Base-by-base conservation (phyloP, 2,797 vertebrate genomes). In the Apogon hyalosoma region DNA sequence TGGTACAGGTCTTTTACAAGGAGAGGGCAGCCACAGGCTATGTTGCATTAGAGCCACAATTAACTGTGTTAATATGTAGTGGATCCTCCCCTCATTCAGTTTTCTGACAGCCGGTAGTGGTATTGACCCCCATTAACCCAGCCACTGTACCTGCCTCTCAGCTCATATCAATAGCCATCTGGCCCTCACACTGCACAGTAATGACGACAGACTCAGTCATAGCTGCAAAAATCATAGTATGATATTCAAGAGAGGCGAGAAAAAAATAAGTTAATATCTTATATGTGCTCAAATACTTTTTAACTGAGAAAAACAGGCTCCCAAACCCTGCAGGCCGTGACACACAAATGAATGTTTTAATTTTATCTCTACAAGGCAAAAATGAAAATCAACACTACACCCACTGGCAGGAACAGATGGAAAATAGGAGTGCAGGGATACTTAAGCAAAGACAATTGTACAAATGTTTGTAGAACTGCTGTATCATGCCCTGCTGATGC, bases 91-190 rank as follows among this genome's bases (percentile, higher is more conserved):
- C 40, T 64, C 72, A 33, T 49, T 74, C 48, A 61, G 65, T 56
- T 57, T 62, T 52, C 55, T 52, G 68, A 76, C 67, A 63, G 73
- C 42, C 77, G 64, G 78, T 58, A 42, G 57, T 47, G 57, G 31
- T 64, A 51, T 58, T 77, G 87, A 88, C 82, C 87, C 82, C 85
- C 73, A 89, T 90, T 89, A 90, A 90, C 87, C 77, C 53, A 14
- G 39, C 69, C 73, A 79, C 63, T 59, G 60, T 86, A 84, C 78
- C 71, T 72, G 71, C 72, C 74, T 57, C 41, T 67, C 60, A 41
- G 56, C 71, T 82, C 53, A 73, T 77, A 79, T 83, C 81, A 84
- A 73, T 79, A 70, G 70, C 76, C 73, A 75, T 64, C 78, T 61
- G 69, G 61, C 41, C 52, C 36, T 52, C 59, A 49, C 21, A 14